These are phyloP conservation scores for Lithodes maja DNA, from an alignment of 2,888 invertebrate species.

Conservation along the genomic window DNA sequence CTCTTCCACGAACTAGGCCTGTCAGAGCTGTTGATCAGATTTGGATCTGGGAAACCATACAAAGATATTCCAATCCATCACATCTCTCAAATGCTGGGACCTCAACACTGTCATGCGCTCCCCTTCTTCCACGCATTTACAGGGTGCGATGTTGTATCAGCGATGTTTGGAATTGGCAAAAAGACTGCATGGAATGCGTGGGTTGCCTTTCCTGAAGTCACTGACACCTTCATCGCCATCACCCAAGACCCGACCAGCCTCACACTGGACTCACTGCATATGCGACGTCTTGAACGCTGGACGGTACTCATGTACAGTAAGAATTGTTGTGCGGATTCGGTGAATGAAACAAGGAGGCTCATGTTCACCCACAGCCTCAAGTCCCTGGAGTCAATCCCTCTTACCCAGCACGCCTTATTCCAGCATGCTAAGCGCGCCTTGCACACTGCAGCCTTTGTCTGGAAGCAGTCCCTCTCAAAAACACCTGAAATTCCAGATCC, in stretches of 20 bases:
- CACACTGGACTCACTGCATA: neutral
- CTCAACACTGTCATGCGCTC: neutral
- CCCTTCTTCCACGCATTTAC: neutral
- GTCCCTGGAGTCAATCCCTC: neutral
- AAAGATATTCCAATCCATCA: slow-evolving; percentile 5
- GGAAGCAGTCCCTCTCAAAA: slow-evolving; percentile 10
- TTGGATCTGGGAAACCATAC: neutral
- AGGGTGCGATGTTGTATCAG: slow-evolving; percentile 1
- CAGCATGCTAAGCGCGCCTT: slow-evolving; percentile 9
- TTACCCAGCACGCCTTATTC: slow-evolving; percentile 11
- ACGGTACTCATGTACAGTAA: slow-evolving; percentile 9
- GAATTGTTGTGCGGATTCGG: neutral
- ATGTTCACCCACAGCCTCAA: slow-evolving; percentile 1
- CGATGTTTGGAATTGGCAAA: slow-evolving; percentile 2
- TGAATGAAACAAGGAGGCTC: slow-evolving; percentile 5
- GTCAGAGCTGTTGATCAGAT: neutral
- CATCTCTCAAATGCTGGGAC: neutral
- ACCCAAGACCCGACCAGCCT: neutral
- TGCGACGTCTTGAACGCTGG: neutral
- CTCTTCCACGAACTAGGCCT: slow-evolving; percentile 18
- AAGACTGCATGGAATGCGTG: slow-evolving; percentile 25
- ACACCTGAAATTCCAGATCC: neutral
- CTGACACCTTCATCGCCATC: neutral
- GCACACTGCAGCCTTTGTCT: neutral
- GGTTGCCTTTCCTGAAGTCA: neutral